Conservation (phyloP, 53 echinoderm and acorn worm species). For the Echinarachnius parma region DNA sequence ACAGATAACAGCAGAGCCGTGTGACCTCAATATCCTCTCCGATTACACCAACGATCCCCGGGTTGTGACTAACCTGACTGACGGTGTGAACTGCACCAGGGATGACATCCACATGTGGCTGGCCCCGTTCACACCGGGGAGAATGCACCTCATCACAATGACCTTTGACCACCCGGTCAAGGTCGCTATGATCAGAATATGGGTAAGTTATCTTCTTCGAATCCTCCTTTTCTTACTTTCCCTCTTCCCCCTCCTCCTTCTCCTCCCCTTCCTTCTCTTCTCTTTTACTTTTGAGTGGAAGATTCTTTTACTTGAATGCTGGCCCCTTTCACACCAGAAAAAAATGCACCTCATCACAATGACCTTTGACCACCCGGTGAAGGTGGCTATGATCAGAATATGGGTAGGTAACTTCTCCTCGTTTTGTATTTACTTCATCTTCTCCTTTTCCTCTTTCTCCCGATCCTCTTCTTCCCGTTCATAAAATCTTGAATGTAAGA, state of each 20-base stretch:
- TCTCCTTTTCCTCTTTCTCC: too few relatives aligned
- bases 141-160: constrained; percentile 65
- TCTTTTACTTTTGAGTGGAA: too few relatives aligned
- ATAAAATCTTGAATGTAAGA: too few relatives aligned
- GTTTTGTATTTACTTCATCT: too few relatives aligned
- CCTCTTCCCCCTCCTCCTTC: too few relatives aligned
- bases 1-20: constrained; percentile 86
- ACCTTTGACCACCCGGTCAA: constrained; percentile 72
- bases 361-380: constrained; percentile 67
- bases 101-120: constrained; percentile 99
- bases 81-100: constrained; percentile 88
- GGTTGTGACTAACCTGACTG: constrained; percentile 84
- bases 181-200: constrained; percentile 91
- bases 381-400: constrained; percentile 89
- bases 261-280: too few relatives aligned
- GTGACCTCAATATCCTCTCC: constrained; percentile 80
- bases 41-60: constrained; percentile 83
- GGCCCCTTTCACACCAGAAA: constrained; percentile 73
- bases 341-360: constrained; percentile 67
- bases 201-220: constrained; percentile 56
- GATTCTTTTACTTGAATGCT: too few relatives aligned
- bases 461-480: too few relatives aligned
- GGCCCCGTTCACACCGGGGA: constrained; percentile 74
- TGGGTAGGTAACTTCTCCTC: constrained; percentile 76
- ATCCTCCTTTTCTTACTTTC: too few relatives aligned